A percentile compares a stretch with the other conserved stretches of the same genome.
Evolutionary conservation across 2,888 invertebrate species (phyloP).

Genomic region (Cecidostiba fungosa): DNA sequence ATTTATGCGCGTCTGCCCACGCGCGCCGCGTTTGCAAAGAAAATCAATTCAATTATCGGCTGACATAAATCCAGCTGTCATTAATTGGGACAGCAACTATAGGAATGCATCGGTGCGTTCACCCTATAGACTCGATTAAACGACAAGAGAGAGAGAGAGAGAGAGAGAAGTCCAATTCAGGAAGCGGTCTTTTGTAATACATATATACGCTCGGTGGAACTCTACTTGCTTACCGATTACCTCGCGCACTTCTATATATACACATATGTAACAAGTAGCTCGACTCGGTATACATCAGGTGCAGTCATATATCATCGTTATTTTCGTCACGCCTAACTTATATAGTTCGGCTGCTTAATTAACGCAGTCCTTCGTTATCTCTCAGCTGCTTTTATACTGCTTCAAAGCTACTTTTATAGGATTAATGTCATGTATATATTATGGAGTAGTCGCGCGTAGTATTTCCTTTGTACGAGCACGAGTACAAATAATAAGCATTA

Average conservation of each 20-base stretch:
- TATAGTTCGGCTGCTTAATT: not conserved
- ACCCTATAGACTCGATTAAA: constrained; percentile 2
- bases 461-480: not conserved
- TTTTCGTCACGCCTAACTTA: not conserved
- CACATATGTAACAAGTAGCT: not conserved
- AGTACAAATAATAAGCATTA: not conserved
- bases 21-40: not conserved
- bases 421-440: not conserved
- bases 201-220: not conserved
- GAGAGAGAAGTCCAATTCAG: not conserved
- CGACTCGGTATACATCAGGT: not conserved
- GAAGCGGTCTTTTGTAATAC: not conserved
- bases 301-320: not conserved
- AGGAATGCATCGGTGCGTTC: not conserved
- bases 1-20: not conserved
- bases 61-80: constrained; percentile 22
- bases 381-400: not conserved
- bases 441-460: not conserved
- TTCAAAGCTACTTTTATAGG: not conserved
- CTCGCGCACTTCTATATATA: not conserved
- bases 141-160: not conserved
- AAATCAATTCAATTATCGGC: constrained; percentile 23
- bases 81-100: constrained; percentile 20
- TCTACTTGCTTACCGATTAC: too few relatives aligned
- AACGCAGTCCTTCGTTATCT: not conserved